A percentile compares a stretch with the other conserved stretches of the same genome.
Conservation (phyloP, 2,888 invertebrate species). For the Parnassius smintheus region DNA sequence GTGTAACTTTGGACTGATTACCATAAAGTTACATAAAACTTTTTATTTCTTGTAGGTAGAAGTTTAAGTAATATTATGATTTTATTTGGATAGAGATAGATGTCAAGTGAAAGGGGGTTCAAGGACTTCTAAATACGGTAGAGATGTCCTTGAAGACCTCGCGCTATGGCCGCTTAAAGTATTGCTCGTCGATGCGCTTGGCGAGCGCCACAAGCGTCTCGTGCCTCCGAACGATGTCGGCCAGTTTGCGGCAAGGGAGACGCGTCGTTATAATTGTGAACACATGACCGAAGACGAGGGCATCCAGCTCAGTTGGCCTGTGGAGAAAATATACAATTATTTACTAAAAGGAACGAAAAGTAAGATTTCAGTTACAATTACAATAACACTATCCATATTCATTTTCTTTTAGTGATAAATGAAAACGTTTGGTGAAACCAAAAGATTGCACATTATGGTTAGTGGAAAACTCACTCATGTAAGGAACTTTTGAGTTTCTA, state of each 20-base stretch:
- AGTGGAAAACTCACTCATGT: too few species aligned
- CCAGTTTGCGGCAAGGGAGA: conserved; percentile 90
- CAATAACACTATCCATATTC: too few species aligned
- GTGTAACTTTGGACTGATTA: too few species aligned
- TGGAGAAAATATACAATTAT: conserved; percentile 11
- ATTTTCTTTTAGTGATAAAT: too few species aligned
- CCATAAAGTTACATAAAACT: too few species aligned
- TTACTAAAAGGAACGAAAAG: neutral
- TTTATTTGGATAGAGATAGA: neutral
- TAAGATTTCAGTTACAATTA: too few species aligned
- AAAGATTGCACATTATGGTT: too few species aligned
- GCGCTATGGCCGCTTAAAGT: conserved; percentile 83
- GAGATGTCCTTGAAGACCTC: conserved; percentile 74
- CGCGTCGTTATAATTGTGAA: conserved; percentile 96
- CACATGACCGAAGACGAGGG: conserved; percentile 97
- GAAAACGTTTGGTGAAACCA: too few species aligned
- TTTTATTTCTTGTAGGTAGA: too few species aligned
- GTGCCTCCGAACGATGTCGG: conserved; percentile 89
- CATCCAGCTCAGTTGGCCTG: conserved; percentile 97
- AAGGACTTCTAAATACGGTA: conserved; percentile 67
- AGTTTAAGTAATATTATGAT: neutral
- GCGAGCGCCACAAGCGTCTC: conserved; percentile 90
- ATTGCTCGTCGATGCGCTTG: conserved; percentile 90
- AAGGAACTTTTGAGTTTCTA: too few species aligned
- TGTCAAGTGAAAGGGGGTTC: conserved; percentile 36